These are phyloP conservation scores for Acronicta alni DNA, from an alignment of 2,888 invertebrate species.

Conservation along the genomic window DNA sequence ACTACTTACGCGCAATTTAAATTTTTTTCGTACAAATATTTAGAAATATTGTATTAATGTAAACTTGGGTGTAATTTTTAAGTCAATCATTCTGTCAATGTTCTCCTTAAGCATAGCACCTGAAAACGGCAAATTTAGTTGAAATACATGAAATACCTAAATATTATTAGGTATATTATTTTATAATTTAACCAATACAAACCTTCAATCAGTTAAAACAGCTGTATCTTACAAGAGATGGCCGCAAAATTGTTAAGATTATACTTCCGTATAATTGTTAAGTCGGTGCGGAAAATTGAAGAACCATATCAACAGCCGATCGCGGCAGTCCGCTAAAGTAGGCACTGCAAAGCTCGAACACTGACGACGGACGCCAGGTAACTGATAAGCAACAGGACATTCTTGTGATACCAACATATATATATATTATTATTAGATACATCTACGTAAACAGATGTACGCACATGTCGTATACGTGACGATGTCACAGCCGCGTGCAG, in stretches of 20 bases:
- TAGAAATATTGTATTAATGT: too few species aligned
- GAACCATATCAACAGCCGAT: slow-evolving; percentile 30
- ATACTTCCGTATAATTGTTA: slow-evolving; percentile 23
- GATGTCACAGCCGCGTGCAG: slow-evolving; percentile 69
- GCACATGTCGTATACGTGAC: slow-evolving; percentile 72
- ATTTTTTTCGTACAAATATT: too few species aligned
- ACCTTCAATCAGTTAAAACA: slow-evolving; percentile 1
- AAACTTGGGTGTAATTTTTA: too few species aligned
- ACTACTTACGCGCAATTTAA: too few species aligned
- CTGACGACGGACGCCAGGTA: slow-evolving; percentile 23
- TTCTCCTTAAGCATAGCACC: too few species aligned
- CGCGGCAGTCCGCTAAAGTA: slow-evolving; percentile 10
- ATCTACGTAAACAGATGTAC: slow-evolving; percentile 61
- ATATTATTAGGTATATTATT: too few species aligned
- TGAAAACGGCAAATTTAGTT: too few species aligned
- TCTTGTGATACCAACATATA: slow-evolving; percentile 55
- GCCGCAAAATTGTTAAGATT: slow-evolving; percentile 21
- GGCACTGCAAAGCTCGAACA: slow-evolving; percentile 26
- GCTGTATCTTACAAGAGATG: slow-evolving; percentile 15
- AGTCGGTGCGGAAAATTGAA: slow-evolving; percentile 19
- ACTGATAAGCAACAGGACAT: slow-evolving; percentile 50
- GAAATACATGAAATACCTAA: too few species aligned
- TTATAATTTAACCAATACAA: too few species aligned
- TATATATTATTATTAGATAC: slow-evolving; percentile 59
- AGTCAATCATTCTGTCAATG: too few species aligned